Percentiles rank a stretch among this genome's conserved stretches.
These are phyloP conservation scores for Lamprologus sp. DNA, from an alignment of 2,113 vertebrate genomes.

Conservation along the genomic window DNA sequence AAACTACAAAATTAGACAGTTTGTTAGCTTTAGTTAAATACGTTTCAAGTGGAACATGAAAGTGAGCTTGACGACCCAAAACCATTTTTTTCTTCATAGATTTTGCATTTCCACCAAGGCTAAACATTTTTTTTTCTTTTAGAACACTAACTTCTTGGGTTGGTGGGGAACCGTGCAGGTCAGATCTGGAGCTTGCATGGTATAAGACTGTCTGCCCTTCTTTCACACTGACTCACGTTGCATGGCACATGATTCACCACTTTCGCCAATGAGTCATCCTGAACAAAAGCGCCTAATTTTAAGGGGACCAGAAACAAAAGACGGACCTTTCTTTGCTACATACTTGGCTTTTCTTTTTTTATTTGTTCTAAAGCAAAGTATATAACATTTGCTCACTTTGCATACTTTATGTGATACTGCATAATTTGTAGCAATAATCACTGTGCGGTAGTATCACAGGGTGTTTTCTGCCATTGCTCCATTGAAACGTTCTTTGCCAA, in stretches of 20 bases:
- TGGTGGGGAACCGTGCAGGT: slow-evolving; percentile 3
- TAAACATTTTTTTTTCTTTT: neutral
- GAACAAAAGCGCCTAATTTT: slow-evolving; percentile 45
- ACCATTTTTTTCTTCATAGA: neutral
- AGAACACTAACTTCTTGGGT: slow-evolving; percentile 11
- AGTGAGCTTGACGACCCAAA: neutral
- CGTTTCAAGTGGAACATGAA: neutral
- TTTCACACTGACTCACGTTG: slow-evolving; percentile 61
- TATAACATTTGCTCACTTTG: neutral
- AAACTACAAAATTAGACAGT: neutral
- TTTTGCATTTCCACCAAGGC: neutral
- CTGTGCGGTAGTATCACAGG: neutral
- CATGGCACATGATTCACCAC: slow-evolving; percentile 60
- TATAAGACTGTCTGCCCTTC: slow-evolving; percentile 20
- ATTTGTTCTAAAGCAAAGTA: neutral
- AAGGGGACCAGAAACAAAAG: slow-evolving; percentile 18
- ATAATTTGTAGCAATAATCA: neutral
- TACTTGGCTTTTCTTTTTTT: neutral
- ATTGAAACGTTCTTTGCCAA: neutral
- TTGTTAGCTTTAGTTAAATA: neutral
- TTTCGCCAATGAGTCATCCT: slow-evolving; percentile 67
- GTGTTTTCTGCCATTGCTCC: neutral
- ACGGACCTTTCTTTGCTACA: neutral
- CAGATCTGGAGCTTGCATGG: slow-evolving; percentile 18
- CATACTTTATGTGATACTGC: neutral